These are phyloP conservation scores for Nothobranchius furzeri DNA, from an alignment of 2,113 vertebrate species.

Conservation along the genomic window DNA sequence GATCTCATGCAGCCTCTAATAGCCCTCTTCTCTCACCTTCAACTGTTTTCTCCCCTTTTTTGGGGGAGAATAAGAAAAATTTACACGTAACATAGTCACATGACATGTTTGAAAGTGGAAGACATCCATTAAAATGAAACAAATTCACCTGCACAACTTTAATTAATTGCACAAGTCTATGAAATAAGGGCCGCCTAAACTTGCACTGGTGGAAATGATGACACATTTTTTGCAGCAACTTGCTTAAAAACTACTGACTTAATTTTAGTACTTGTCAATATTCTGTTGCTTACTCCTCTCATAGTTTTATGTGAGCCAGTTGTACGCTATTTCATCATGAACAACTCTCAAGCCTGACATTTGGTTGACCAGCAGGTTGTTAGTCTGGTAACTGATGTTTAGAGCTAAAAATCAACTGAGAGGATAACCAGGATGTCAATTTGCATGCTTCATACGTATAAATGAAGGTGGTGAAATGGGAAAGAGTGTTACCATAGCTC, in stretches of 20 bases:
- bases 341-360: constrained; percentile 45
- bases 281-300: constrained; percentile 11
- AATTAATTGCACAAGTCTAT: not conserved
- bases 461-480: constrained; percentile 2
- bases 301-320: constrained; percentile 7
- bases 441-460: constrained; percentile 6
- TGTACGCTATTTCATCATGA: constrained; percentile 13
- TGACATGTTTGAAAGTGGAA: not conserved
- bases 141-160: not conserved
- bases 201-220: too few species aligned
- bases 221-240: not conserved
- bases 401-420: constrained; percentile 32
- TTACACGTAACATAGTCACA: constrained; percentile 4
- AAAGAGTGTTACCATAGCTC: constrained; percentile 83
- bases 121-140: not conserved
- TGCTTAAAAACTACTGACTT: constrained; percentile 5
- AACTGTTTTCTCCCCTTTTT: constrained; percentile 42
- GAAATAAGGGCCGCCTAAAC: constrained; percentile 1
- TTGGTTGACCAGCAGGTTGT: constrained; percentile 67
- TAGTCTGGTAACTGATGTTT: constrained; percentile 55
- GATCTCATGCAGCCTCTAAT: constrained; percentile 47
- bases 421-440: constrained; percentile 24
- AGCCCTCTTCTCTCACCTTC: constrained; percentile 44
- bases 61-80: constrained; percentile 21
- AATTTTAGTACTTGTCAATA: constrained; percentile 29